Evolutionary conservation across 2,113 vertebrate genomes (phyloP), one percentile per base, ranked within the genome.

Genomic region (Indicator maculatus): DNA sequence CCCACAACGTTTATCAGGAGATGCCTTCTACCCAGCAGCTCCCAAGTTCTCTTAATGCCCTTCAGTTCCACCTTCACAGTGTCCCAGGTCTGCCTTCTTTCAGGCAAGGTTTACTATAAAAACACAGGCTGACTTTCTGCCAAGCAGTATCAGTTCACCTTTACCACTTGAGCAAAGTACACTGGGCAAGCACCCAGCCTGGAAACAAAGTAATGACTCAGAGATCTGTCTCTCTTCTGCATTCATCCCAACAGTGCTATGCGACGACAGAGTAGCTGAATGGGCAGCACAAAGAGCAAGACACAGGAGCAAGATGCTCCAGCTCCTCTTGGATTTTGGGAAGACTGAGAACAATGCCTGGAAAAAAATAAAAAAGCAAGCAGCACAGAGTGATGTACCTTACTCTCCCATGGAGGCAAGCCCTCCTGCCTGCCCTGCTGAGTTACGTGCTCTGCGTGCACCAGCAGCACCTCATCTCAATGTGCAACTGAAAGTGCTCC

Each of bases 371-470:
- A 14, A 14, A 1, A 4, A 4, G 11, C 7, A 8, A 65, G 23
- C 47, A 72, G 30, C 77, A 18, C 53, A 12, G 47, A 61, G 58
- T 53, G 11, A 4, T 2, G 28, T 30, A 50, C n/a, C 15, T 13
- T 14, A 0, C 14, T 44, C 31, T 44, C 38, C 31, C 0, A 1
- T 5, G 19, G 59, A 55, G 3, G 4, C 24, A 61, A 75, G 60
- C 21, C 47, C 55, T 77, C 20, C 56, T n/a, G 31, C 72, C 72
- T 28, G 28, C 27, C 55, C 52, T n/a, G 38, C 63, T 47, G 19
- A 53, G 17, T 30, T 55, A 8, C 0, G 0, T 31, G 58, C 31
- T 28, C 45, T 33, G 21, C 4, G 7, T 1, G 7, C 1, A 3
- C 30, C 1, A 6, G 36, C 14, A 27, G 30, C 41, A 12, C 15